A percentile compares a stretch with the other conserved stretches of the same genome.
Conservation (phyloP, 2,113 vertebrate species). For the Mustela nigripes region DNA sequence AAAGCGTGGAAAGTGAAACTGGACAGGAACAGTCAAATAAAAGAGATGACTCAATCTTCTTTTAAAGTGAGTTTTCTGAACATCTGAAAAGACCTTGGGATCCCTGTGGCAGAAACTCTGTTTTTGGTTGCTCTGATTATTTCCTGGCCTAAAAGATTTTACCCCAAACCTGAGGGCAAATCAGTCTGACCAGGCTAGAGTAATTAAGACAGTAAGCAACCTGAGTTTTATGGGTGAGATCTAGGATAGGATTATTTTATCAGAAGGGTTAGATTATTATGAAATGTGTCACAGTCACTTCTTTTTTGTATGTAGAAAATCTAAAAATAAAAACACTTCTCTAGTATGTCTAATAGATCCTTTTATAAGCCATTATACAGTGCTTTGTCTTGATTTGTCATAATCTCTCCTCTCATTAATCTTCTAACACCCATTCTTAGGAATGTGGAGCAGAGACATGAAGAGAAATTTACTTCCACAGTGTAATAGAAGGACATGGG, state of each 20-base stretch:
- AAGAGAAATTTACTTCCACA: not conserved
- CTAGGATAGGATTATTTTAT: not conserved
- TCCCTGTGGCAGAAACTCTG: not conserved
- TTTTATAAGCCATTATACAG: conserved; percentile 24
- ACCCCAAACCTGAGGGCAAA: not conserved
- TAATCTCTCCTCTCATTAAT: conserved; percentile 33
- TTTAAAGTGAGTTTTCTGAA: conserved; percentile 5
- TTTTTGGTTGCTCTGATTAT: not conserved
- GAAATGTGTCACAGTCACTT: not conserved
- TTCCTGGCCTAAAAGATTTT: not conserved
- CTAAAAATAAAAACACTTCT: not conserved
- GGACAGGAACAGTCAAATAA: conserved; percentile 29
- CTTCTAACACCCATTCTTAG: conserved; percentile 44
- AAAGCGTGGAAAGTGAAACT: conserved; percentile 46
- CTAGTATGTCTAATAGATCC: not conserved
- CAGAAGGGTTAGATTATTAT: not conserved
- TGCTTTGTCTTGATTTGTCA: not conserved
- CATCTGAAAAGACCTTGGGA: not conserved
- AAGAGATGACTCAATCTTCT: not conserved
- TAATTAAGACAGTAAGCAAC: not conserved
- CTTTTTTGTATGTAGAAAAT: conserved; percentile 37
- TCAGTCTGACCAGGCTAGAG: not conserved
- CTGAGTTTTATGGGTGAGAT: not conserved
- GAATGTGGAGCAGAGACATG: not conserved
- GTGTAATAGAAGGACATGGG: not conserved